Evolutionary conservation across 1,140 invertebrate species (phyloP).

Genomic region (Scaptomyza pallida): DNA sequence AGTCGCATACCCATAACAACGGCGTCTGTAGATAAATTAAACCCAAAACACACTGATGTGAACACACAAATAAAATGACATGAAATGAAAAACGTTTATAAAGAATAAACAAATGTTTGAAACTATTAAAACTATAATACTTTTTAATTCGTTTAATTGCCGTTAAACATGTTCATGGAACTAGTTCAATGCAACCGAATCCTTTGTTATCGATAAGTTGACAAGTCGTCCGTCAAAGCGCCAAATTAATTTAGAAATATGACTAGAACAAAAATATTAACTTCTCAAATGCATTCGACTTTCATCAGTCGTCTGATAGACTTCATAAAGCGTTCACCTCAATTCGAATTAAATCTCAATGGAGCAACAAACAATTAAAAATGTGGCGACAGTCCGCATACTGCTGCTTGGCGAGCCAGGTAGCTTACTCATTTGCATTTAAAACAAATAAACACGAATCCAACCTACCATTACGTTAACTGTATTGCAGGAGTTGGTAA

Average conservation of each 20-base stretch:
- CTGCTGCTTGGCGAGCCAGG: constrained; percentile 55
- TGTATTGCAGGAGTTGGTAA: constrained; percentile 57
- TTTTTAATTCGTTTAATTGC: constrained; percentile 30
- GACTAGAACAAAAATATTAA: constrained; percentile 3
- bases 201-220: neutral
- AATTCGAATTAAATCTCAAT: constrained; percentile 18
- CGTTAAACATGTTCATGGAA: too few species aligned
- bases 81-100: constrained; percentile 76
- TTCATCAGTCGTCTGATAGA: neutral
- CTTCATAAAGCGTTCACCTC: neutral
- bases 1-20: constrained; percentile 27
- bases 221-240: constrained; percentile 3
- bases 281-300: neutral
- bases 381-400: constrained; percentile 54
- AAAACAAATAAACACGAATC: neutral
- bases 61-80: constrained; percentile 59
- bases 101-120: constrained; percentile 81
- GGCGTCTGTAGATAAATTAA: constrained; percentile 53
- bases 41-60: constrained; percentile 40
- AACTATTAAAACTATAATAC: constrained; percentile 60
- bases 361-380: constrained; percentile 23
- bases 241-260: constrained; percentile 6
- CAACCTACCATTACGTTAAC: neutral
- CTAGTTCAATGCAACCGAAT: neutral
- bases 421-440: neutral